phyloP scores from a whole-genome alignment of 1,140 invertebrate species.

The Wiebesia pumilae region DNA sequence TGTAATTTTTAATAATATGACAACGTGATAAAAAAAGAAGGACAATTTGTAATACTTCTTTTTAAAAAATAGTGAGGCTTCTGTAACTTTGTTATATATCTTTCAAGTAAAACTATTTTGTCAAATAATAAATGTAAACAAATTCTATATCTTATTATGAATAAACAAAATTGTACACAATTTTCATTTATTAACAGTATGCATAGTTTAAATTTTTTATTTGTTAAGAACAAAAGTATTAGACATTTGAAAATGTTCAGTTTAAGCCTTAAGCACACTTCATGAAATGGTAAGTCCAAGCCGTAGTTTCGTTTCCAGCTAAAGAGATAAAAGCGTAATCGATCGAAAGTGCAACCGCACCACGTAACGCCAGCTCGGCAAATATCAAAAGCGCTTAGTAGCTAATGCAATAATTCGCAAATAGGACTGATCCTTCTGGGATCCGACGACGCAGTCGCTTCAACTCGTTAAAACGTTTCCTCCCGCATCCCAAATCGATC shows the following conservation, averaged over 20 bases:
- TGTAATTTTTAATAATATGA: no score
- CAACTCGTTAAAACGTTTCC: slow-evolving; percentile 38
- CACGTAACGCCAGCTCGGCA: not conserved
- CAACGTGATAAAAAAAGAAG: no score
- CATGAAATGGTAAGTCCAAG: not conserved
- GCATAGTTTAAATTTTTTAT: not conserved
- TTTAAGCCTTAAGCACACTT: not conserved
- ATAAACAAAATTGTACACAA: not conserved
- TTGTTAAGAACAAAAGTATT: not conserved
- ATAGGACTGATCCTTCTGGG: slow-evolving; percentile 15
- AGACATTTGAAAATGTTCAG: not conserved
- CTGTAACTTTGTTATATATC: no score
- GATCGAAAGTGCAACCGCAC: not conserved
- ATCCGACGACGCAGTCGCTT: not conserved
- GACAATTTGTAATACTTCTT: no score
- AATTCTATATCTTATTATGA: no score
- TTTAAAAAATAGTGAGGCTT: no score
- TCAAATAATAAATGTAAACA: no score
- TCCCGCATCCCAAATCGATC: slow-evolving; percentile 15
- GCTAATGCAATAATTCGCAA: slow-evolving; percentile 44
- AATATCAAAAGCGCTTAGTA: slow-evolving; percentile 26
- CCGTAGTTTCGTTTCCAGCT: not conserved
- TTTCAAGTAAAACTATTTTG: no score
- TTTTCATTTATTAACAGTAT: not conserved
- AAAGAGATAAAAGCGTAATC: not conserved